Evolutionary conservation across 2,888 invertebrate species (phyloP), one percentile per base, ranked within the genome.

Genomic region (Amphimallon solstitiale): DNA sequence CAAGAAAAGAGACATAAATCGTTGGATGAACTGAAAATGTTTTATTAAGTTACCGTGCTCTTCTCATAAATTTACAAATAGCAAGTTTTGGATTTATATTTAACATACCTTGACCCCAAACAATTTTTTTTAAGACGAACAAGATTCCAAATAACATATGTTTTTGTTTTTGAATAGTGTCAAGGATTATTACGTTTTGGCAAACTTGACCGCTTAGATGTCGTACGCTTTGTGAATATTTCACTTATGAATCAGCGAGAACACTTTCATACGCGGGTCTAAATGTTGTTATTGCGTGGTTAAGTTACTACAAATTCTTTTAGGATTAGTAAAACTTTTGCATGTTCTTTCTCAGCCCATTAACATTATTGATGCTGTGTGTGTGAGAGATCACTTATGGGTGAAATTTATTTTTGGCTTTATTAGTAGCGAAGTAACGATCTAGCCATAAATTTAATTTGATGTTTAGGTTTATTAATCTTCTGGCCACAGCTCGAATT

Each of bases 111-210:
- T n/a, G n/a, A n/a, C n/a, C n/a, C n/a, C n/a, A n/a, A n/a, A 17
- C 17, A 14, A 7, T 10, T 49, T 49, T 52, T 15, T 12, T 15
- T 37, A n/a, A 37, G 15, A 38, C 19, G 4, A 15, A n/a, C 15
- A 17, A 52, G 38, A 52, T 38, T 37, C n/a, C 37, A 38, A 52
- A 37, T 17, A 37, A 37, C 37, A 52, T 19, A 37, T 19, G 38
- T 52, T 52, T 52, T 52, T 52, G 38, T 52, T 52, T 52, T 38
- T 37, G 52, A 52, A 52, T 19, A 35, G 52, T 19, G 52, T 52
- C 52, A 52, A 52, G 52, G 52, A 52, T 52, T 19, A 37, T 37
- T 17, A n/a, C 10, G 35, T 52, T 52, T 52, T 52, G 52, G 52
- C 52, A 52, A 37, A 37, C 2, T n/a, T 19, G 9, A 52, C 17